Evolutionary conservation across 2,113 vertebrate genomes (phyloP), one percentile per base, ranked within the genome.

Genomic region (Azemiops feae): DNA sequence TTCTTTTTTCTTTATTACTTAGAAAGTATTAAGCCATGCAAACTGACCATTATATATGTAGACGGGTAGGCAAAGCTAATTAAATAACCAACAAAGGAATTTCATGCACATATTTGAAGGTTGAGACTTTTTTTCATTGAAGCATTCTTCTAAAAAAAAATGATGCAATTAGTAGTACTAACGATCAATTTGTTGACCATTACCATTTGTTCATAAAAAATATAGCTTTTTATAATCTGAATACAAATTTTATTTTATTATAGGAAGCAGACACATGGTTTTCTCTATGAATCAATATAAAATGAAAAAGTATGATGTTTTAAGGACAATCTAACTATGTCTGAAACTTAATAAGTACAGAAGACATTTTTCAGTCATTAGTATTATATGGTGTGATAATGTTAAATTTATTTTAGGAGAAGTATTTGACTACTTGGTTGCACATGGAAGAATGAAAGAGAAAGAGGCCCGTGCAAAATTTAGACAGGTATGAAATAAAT

Each of bases 391-490:
- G 0, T n/a, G 88, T 43, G 52, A 90, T 96, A 94, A 96, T 43
- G 94, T 87, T 93, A 90, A 93, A 60, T 93, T 86, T 39, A 90
- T 96, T 88, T 96, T 96, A 99, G 98, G 98, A 89, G 98, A 99
- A 96, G 98, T 98, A n/a, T 99, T 98, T 97, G 98, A 99, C 97
- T 99, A 99, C 97, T 97, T 99, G 97, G 98, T 99, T 97, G 98
- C 98, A 95, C 98, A 99, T 95, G 98, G 98, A 98, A 98, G 98
- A 97, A 99, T 99, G 98, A 99, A 99, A 97, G 98, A 98, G 91
- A 99, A 99, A 96, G 98, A 99, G 95, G 98, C 98, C 95, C 98
- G 98, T 96, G 98, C 98, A 96, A 99, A 99, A 97, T 99, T 99
- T 98, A 98, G 98, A 97, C 98, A 99, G 98, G 98, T 99, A 97